Conservation (phyloP, 2,888 invertebrate genomes). For the Chorisops tibialis region DNA sequence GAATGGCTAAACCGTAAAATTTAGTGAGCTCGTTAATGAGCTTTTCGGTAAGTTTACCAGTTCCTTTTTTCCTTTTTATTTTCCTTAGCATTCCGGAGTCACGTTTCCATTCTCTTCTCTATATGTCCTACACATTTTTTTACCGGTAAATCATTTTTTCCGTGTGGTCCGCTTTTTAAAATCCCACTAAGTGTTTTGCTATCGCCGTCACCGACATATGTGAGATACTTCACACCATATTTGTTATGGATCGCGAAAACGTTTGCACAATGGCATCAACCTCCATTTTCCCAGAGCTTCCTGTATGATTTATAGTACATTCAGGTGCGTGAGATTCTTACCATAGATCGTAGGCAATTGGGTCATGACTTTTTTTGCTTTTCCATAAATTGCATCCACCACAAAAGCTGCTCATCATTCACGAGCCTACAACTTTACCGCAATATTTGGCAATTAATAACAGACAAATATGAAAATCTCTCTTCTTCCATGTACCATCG, state of each 20-base stretch:
- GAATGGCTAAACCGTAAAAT: slow-evolving; percentile 39
- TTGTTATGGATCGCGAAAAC: slow-evolving; percentile 24
- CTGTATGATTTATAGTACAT: slow-evolving; percentile 33
- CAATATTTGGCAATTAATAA: background rate
- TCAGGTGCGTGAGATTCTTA: background rate
- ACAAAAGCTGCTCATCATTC: slow-evolving; percentile 5
- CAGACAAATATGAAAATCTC: background rate
- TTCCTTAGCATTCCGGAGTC: background rate
- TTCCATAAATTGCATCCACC: slow-evolving; percentile 12
- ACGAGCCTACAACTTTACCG: background rate
- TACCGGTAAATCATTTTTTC: background rate
- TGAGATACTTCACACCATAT: background rate
- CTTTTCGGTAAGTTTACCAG: slow-evolving; percentile 35
- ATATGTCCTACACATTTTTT: background rate
- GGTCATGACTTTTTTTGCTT: slow-evolving; percentile 7
- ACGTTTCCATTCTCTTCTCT: background rate
- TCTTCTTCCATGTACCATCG: background rate
- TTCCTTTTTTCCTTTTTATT: slow-evolving; percentile 20
- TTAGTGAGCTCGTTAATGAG: slow-evolving; percentile 37
- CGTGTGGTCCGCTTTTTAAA: background rate
- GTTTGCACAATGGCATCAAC: slow-evolving; percentile 27
- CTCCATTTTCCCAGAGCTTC: slow-evolving; percentile 35
- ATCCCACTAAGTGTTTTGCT: background rate
- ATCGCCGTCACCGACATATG: too few species aligned
- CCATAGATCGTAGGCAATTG: background rate